Base-by-base conservation (phyloP, 2,113 vertebrate genomes). In the Serinus canaria region DNA sequence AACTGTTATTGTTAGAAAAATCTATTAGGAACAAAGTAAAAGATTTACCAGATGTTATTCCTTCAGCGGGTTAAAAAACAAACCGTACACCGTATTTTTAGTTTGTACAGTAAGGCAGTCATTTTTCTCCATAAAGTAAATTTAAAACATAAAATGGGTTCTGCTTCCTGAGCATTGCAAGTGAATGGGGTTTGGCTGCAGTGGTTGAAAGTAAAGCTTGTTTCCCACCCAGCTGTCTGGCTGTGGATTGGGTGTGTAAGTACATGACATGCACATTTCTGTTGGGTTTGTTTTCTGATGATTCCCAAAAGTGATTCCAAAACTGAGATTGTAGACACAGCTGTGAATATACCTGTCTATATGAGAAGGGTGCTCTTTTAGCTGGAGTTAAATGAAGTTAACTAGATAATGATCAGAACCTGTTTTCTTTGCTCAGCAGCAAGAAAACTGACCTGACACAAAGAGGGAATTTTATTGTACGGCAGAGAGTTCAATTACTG, bases 241-340 rank as follows among this genome's bases (percentile, higher is more conserved):
- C 31, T 80, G 55, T 58, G 49, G 10, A 7, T n/a, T 60, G 37
- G 24, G 5, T 62, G n/a, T 80, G 33, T 14, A 20, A 31, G 35
- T 15, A 63, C 5, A 3, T 0, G 0, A 63, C 5, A 3, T 0
- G 0, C 11, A 8, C 25, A 2, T 25, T 78, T 72, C 37, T 35
- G 24, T 9, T 43, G 10, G 3, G 25, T 77, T 90, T 39, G 7
- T 67, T 88, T 89, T 56, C 37, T 68, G 50, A 49, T 49, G 22
- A 33, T 88, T 87, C 37, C 58, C 49, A 23, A 31, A 72, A 68
- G n/a, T 43, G 39, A 78, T 69, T 66, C 30, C 44, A 55, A 63
- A 91, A 25, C 33, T 21, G 53, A 52, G 59, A 10, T 31, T 62
- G 15, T n/a, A 60, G 37, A 24, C 41, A 31, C 2, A 66, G 47